These are phyloP conservation scores for Manis javanica DNA, from an alignment of 2,797 vertebrate species.

Conservation along the genomic window DNA sequence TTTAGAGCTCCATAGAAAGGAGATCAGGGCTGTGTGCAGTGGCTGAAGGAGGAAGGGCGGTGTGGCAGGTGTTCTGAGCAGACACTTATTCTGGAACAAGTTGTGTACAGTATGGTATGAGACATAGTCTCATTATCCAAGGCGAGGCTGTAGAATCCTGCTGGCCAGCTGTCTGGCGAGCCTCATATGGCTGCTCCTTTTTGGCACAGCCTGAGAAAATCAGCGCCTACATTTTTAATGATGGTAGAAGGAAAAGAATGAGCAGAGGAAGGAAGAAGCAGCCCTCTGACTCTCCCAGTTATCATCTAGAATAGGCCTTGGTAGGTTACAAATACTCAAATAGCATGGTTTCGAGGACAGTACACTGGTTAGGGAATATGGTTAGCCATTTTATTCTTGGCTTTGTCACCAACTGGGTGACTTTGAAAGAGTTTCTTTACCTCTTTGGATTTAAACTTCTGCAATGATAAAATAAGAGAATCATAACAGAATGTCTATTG, in stretches of 20 bases:
- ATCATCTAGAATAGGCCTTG: background rate
- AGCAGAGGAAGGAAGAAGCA: background rate
- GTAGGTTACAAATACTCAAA: background rate
- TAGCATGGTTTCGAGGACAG: background rate
- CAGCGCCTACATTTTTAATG: slow-evolving; percentile 13
- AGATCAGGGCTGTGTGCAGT: background rate
- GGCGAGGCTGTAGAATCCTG: slow-evolving; percentile 23
- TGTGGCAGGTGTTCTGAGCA: slow-evolving; percentile 52
- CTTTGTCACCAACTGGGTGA: background rate
- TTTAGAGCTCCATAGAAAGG: slow-evolving; percentile 26
- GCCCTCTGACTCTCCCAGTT: background rate
- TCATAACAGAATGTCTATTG: background rate
- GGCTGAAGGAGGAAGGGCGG: background rate
- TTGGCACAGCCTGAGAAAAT: slow-evolving; percentile 27
- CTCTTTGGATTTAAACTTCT: background rate
- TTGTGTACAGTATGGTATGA: background rate
- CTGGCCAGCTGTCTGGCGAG: slow-evolving; percentile 58
- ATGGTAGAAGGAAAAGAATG: background rate
- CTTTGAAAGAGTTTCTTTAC: background rate
- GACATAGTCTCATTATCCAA: slow-evolving; percentile 34
- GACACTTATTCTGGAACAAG: slow-evolving; percentile 43
- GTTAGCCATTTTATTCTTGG: background rate
- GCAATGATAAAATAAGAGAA: background rate
- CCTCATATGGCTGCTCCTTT: background rate
- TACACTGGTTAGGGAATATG: background rate